phyloP scores from a whole-genome alignment of 2,888 invertebrate species.

The Quadroppia sp. region DNA sequence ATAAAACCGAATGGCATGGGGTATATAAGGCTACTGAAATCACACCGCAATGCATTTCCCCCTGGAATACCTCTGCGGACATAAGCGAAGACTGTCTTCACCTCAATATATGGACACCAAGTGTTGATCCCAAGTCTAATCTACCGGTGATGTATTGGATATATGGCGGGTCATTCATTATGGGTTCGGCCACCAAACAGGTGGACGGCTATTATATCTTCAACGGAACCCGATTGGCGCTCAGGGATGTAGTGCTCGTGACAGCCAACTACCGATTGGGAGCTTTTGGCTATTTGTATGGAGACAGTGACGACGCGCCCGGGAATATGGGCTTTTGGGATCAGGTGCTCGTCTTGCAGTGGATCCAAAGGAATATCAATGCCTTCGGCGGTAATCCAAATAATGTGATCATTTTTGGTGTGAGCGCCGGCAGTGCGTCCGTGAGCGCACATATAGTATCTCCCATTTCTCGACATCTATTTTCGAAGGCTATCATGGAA shows the following conservation, averaged over 20 bases:
- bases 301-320: neutral
- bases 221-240: neutral
- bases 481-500: neutral
- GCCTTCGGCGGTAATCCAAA: neutral
- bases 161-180: neutral
- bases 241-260: neutral
- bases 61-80: neutral
- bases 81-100: constrained; percentile 18
- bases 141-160: neutral
- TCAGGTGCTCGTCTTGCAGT: neutral
- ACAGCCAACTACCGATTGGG: constrained; percentile 6
- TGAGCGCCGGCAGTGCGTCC: neutral
- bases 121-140: neutral
- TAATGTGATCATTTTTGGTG: neutral
- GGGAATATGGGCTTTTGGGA: constrained; percentile 14
- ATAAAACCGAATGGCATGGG: neutral
- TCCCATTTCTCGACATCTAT: neutral
- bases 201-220: neutral
- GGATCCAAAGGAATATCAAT: neutral
- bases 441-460: neutral
- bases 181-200: neutral
- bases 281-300: neutral
- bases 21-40: neutral
- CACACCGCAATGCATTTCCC: neutral
- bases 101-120: neutral